Percentiles rank a stretch among this genome's conserved stretches.
These are phyloP conservation scores for Sitobion miscanthi DNA, from an alignment of 1,140 invertebrate genomes.

Conservation along the genomic window DNA sequence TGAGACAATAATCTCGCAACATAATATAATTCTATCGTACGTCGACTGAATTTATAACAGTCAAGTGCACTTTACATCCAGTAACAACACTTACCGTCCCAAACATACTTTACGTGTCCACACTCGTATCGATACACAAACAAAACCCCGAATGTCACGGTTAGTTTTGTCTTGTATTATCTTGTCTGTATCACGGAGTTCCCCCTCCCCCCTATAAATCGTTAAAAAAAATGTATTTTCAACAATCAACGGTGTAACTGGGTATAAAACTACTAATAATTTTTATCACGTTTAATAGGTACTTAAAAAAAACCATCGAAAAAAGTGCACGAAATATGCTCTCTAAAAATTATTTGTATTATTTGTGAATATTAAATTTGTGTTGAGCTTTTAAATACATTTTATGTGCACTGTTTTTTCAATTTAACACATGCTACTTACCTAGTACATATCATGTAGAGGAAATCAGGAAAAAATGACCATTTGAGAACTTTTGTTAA, in stretches of 20 bases:
- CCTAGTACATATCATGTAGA: too few species aligned
- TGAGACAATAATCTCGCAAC: neutral
- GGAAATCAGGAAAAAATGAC: neutral
- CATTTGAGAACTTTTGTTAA: too few species aligned
- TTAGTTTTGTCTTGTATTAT: neutral
- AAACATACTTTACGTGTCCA: slow-evolving; percentile 10
- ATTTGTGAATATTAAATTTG: too few species aligned
- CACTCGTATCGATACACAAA: neutral
- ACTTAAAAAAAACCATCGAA: neutral
- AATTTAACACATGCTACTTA: neutral
- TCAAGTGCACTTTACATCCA: neutral
- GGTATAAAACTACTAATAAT: neutral
- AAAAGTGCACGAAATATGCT: neutral
- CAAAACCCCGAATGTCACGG: neutral
- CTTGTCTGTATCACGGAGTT: neutral
- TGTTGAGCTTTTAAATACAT: neutral
- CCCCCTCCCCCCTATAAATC: neutral
- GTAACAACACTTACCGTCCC: neutral
- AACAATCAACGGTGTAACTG: neutral
- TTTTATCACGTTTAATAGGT: neutral
- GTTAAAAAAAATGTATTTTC: neutral
- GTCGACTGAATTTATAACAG: slow-evolving; percentile 1
- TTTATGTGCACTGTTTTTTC: neutral
- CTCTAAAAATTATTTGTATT: neutral
- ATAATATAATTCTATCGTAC: neutral